Conservation (phyloP, 2,797 vertebrate species). For the Cynodonichthys magdalenae region DNA sequence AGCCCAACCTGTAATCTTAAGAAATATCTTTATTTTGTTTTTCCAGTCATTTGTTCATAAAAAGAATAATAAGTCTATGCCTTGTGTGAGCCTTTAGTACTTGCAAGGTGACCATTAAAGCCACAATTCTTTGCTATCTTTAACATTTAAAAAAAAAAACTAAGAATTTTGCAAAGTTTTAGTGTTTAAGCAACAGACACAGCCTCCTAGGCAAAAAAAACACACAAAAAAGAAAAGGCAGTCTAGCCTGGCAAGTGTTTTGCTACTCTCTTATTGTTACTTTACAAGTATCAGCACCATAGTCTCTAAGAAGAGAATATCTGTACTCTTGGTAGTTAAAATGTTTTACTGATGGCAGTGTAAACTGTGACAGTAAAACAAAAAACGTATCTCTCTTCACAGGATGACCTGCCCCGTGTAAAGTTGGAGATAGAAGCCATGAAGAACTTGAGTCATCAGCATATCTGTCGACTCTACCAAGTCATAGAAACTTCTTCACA, state of each 20-base stretch:
- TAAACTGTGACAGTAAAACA: neutral
- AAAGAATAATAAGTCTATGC: no score
- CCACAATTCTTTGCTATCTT: no score
- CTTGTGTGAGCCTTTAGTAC: no score
- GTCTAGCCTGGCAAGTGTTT: neutral
- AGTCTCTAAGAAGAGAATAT: no score
- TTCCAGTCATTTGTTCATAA: neutral
- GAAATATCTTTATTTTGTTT: neutral
- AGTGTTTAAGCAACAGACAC: no score
- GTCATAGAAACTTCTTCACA: conserved; percentile 91
- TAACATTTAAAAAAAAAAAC: no score
- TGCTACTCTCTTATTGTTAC: neutral
- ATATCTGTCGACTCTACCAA: conserved; percentile 92
- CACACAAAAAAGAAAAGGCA: no score
- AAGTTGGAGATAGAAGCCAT: conserved; percentile 94
- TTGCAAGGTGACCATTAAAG: no score
- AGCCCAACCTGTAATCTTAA: neutral
- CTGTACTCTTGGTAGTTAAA: no score
- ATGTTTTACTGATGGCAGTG: neutral
- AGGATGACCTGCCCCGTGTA: conserved; percentile 92
- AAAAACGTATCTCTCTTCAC: neutral
- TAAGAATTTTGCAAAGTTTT: no score
- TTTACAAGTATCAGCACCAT: no score
- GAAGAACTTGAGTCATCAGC: conserved; percentile 94
- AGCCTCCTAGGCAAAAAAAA: no score